Base-by-base conservation (phyloP, 2,797 vertebrate genomes). In the Esox lucius region DNA sequence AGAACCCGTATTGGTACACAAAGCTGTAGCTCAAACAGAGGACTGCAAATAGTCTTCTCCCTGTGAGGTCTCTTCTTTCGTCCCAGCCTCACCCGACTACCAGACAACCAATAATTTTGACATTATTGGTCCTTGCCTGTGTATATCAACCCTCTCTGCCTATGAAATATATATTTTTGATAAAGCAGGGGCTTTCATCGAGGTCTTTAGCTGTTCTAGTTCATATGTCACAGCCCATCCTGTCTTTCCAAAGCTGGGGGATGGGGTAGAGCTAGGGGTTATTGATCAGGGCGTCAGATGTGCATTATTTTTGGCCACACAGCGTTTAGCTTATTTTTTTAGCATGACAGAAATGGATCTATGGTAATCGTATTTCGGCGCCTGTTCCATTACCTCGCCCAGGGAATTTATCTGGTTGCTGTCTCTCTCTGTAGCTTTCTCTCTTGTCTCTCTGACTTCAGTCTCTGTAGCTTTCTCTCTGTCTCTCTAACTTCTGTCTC, bases 321-420 rank as follows among this genome's bases (percentile, higher is more conserved):
- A 78, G 75, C 73, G 70, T 83, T 83, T 83, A 80, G 85, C 72
- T 84, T 81, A 78, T 74, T 72, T 80, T 81, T 64, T 81, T 89
- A 85, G 83, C 86, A 88, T 84, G 89, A 87, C 89, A 89, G 87
- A 90, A 92, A 93, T 86, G 82, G 92, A 93, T 91, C 91, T 86
- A 88, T 92, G 86, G 78, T 93, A 94, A 94, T 93, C 89, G 87
- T 89, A 93, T 93, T 93, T 87, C 83, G 82, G 87, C 80, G 79
- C 84, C 81, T 80, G 67, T 82, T 88, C 87, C 88, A 91, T 91
- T 91, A 91, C 86, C 80, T 79, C 78, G 76, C 82, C 82, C 83
- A 81, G 78, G 70, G 81, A 86, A 82, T 76, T 68, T 48, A 56
- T 78, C 68, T 77, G 71, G 75, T 73, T 76, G 68, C 72, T 19